Conservation (phyloP, 2,797 vertebrate species). For the Sebastes matsubarae region DNA sequence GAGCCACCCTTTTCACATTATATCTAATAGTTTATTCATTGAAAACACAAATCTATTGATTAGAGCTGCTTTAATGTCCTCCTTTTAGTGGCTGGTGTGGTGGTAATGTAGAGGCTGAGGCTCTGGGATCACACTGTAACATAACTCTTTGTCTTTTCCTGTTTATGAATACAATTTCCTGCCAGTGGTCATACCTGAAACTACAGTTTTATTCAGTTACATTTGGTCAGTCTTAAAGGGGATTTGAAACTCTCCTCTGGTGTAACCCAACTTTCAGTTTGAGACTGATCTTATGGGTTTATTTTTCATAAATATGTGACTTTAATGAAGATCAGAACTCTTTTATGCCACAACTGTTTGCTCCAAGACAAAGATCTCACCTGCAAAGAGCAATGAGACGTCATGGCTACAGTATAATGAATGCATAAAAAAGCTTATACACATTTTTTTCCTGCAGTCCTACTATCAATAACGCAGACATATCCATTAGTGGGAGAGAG, state of each 20-base stretch:
- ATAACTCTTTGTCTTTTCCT: not conserved
- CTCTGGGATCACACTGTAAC: not conserved
- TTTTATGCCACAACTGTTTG: conserved; percentile 3
- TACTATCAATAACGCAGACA: conserved; percentile 80
- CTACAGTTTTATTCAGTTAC: not conserved
- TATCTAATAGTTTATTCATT: not conserved
- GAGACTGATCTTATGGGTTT: not conserved
- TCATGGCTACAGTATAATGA: conserved; percentile 48
- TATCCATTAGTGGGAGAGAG: conserved; percentile 74
- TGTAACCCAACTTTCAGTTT: not conserved
- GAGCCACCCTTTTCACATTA: not conserved
- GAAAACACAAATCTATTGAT: not conserved
- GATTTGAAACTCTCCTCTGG: conserved; percentile 12
- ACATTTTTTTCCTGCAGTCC: conserved; percentile 59
- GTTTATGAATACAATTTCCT: conserved; percentile 12
- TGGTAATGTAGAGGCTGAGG: not conserved
- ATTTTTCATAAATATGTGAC: not conserved
- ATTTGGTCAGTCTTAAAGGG: conserved; percentile 13
- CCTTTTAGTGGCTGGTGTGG: not conserved
- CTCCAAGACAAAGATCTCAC: conserved; percentile 28
- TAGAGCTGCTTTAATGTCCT: not conserved
- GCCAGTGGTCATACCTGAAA: conserved; percentile 12
- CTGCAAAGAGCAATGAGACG: conserved; percentile 46
- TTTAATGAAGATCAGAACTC: not conserved
- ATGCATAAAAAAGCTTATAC: conserved; percentile 64